Base-by-base conservation (phyloP, 1,140 invertebrate genomes). In the Bombus pyrosoma region DNA sequence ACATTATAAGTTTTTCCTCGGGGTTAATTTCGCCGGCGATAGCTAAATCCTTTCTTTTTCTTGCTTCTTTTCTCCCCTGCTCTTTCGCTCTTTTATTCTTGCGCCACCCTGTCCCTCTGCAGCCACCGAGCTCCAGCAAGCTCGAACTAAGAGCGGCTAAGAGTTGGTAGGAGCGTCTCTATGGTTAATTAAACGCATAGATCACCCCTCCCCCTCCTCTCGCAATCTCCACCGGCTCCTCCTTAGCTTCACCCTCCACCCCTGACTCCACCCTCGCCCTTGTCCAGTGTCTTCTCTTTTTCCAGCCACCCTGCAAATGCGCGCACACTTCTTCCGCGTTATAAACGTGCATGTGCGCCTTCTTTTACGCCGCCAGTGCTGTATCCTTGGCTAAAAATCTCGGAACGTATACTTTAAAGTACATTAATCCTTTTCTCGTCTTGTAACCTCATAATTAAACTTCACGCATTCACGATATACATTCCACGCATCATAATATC, bases 101-200 rank as follows among this genome's bases (percentile, higher is more conserved):
- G 28, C 87, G 82, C 87, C 85, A 89, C 85, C 77, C 81, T 87
- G 77, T 85, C 79, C 84, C 86, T 79, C 87, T 83, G 71, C 83
- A 75, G 71, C 89, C 76, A 82, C 89, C 86, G 77, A 73, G 72
- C 75, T 87, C 78, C 68, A 89, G 89, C 91, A 84, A 91, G 91
- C 91, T 93, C 89, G 90, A 94, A 93, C 92, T 93, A 94, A 93
- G 91, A 94, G 92, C 93, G 86, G 89, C 92, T 93, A 94, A 94
- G 94, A 94, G 92, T 94, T 90, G 90, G 92, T 92, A 91, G 92
- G 91, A 94, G 93, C 93, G 93, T 94, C 94, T 94, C 93, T 94
- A 94, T 94, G 93, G 94, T 94, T 94, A 94, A 94, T 94, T 94
- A 94, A 94, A 94, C 94, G 93, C 94, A 94, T 94, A 94, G 93